These are phyloP conservation scores for Pseudomugil tenellus DNA, from an alignment of 2,797 vertebrate species.

Conservation along the genomic window DNA sequence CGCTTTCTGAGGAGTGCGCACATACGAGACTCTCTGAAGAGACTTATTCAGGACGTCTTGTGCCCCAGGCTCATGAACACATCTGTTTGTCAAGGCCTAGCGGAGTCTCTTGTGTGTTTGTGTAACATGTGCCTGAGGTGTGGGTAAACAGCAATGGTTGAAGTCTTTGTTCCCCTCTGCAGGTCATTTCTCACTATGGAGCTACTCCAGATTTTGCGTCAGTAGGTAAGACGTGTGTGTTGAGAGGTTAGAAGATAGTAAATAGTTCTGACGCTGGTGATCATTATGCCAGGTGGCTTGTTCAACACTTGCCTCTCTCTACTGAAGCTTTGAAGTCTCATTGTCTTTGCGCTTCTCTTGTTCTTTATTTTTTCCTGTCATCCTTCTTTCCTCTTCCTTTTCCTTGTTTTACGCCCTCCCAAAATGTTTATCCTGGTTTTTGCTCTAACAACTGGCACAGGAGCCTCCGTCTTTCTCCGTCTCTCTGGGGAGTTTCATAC, in stretches of 20 bases:
- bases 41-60: constrained; percentile 65
- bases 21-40: constrained; percentile 64
- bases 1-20: constrained; percentile 13
- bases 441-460: constrained; percentile 60
- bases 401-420: not conserved
- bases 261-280: constrained; percentile 14
- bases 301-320: constrained; percentile 46
- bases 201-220: constrained; percentile 50
- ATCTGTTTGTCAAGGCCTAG: constrained; percentile 73
- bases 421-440: constrained; percentile 33
- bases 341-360: constrained; percentile 49
- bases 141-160: constrained; percentile 64
- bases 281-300: constrained; percentile 56
- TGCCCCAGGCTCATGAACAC: constrained; percentile 69
- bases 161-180: constrained; percentile 57
- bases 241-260: constrained; percentile 18
- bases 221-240: not conserved
- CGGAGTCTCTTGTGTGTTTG: constrained; percentile 53
- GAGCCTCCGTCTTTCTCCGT: constrained; percentile 53
- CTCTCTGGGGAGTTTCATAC: constrained; percentile 63
- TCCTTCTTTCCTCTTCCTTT: not conserved
- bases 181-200: constrained; percentile 62
- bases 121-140: constrained; percentile 51
- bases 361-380: constrained; percentile 5
- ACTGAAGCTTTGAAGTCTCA: constrained; percentile 60